Evolutionary conservation across 2,888 invertebrate genomes (phyloP).

Genomic region (Plutella xylostella): DNA sequence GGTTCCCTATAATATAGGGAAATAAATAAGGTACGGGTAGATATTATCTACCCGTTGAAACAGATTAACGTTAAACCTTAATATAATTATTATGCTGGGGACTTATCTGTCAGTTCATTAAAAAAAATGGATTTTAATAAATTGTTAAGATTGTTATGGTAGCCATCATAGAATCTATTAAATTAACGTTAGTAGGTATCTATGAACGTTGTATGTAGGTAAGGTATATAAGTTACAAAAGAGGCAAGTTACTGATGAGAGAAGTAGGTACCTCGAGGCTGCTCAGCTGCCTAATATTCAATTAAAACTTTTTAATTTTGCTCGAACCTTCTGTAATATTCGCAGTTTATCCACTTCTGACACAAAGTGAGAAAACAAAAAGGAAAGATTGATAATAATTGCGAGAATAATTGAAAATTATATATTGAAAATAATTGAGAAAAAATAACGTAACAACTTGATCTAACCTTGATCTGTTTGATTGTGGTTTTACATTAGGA

Average conservation of each 20-base stretch:
- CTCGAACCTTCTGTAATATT: constrained; percentile 43
- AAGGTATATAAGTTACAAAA: constrained; percentile 25
- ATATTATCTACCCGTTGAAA: no score
- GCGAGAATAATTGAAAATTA: no score
- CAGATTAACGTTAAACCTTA: no score
- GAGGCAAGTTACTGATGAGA: constrained; percentile 27
- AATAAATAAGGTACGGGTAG: no score
- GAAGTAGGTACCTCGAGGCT: constrained; percentile 35
- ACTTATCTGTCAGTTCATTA: no score
- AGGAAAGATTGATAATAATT: not conserved
- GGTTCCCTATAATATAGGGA: no score
- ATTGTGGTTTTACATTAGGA: no score
- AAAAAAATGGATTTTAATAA: not conserved
- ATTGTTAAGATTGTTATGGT: not conserved
- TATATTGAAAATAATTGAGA: no score
- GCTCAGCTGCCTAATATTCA: constrained; percentile 57
- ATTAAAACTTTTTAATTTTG: constrained; percentile 61
- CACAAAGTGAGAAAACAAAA: not conserved
- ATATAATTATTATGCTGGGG: no score
- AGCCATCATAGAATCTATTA: not conserved
- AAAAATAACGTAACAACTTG: no score
- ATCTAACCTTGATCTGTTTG: no score
- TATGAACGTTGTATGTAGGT: not conserved
- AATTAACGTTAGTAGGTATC: not conserved
- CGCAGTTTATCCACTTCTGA: constrained; percentile 27